phyloP scores from a whole-genome alignment of 2,797 vertebrate genomes.

The Eospalax fontanierii region DNA sequence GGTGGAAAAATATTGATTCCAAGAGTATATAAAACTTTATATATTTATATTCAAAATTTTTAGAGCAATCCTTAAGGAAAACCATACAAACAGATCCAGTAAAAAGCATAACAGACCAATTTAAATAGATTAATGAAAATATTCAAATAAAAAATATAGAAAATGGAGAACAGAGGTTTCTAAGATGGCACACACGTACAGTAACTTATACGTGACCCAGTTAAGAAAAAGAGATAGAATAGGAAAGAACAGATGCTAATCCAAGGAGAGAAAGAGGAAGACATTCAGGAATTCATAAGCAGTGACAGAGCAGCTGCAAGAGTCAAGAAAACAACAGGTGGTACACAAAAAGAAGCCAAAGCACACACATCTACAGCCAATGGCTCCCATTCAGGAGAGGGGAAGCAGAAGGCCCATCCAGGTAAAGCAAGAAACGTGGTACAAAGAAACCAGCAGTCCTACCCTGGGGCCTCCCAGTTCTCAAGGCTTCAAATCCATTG shows the following conservation, averaged over 20 bases:
- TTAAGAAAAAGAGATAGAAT: not conserved
- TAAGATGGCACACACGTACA: not conserved
- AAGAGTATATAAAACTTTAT: slow-evolving; percentile 8
- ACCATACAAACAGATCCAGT: not conserved
- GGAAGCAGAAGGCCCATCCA: not conserved
- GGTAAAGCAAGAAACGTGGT: not conserved
- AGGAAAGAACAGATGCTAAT: not conserved
- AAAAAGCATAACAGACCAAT: slow-evolving; percentile 30
- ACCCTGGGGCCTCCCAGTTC: not conserved
- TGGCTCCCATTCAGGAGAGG: not conserved
- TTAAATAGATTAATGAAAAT: not conserved
- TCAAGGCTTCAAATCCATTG: not conserved
- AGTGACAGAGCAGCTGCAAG: not conserved
- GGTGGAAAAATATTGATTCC: slow-evolving; percentile 26
- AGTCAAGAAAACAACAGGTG: not conserved
- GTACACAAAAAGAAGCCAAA: not conserved
- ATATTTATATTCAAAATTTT: not conserved
- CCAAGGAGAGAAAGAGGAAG: not conserved
- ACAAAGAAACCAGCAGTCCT: not conserved
- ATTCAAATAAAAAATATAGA: slow-evolving; percentile 23
- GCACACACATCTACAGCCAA: not conserved
- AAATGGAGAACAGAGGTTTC: not conserved
- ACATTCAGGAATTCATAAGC: not conserved
- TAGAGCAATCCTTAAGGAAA: not conserved
- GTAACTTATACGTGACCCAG: not conserved